These are phyloP conservation scores for Diploscapter pachys DNA, from an alignment of 1,140 invertebrate species.

Conservation along the genomic window DNA sequence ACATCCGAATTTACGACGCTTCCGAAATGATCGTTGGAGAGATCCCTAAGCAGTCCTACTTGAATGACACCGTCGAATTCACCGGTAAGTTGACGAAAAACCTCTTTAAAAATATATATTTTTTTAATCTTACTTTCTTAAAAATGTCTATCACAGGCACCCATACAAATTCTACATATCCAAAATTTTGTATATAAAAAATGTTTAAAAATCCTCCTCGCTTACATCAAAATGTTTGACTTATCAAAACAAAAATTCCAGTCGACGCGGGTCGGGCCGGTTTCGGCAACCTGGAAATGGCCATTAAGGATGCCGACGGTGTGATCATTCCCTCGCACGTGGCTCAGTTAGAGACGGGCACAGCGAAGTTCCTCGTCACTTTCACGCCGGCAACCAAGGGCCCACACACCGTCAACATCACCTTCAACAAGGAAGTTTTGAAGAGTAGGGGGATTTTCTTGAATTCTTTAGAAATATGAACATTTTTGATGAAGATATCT, in stretches of 20 bases:
- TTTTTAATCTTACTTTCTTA: too few species aligned
- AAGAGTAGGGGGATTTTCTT: slow-evolving; percentile 51
- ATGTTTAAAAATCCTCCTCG: too few species aligned
- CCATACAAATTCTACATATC: too few species aligned
- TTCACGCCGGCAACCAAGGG: slow-evolving; percentile 60
- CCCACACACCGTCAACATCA: slow-evolving; percentile 60
- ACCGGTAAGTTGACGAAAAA: slow-evolving; percentile 19
- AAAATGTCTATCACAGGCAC: too few species aligned
- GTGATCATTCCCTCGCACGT: slow-evolving; percentile 58
- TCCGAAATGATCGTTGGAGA: slow-evolving; percentile 61
- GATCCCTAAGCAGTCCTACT: slow-evolving; percentile 51
- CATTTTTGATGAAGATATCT: background rate
- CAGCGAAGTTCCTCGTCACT: slow-evolving; percentile 60
- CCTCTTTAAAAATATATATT: too few species aligned
- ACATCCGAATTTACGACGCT: slow-evolving; percentile 61
- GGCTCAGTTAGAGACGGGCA: slow-evolving; percentile 51
- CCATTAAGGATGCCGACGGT: slow-evolving; percentile 58
- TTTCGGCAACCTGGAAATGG: slow-evolving; percentile 63
- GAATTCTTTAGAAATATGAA: too few species aligned
- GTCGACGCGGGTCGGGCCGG: slow-evolving; percentile 63
- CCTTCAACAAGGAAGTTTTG: slow-evolving; percentile 62
- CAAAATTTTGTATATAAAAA: too few species aligned
- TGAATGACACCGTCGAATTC: slow-evolving; percentile 59
- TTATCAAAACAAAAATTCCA: slow-evolving; percentile 36
- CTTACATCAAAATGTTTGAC: too few species aligned